phyloP scores from a whole-genome alignment of 2,113 vertebrate species.

The Agapornis roseicollis region DNA sequence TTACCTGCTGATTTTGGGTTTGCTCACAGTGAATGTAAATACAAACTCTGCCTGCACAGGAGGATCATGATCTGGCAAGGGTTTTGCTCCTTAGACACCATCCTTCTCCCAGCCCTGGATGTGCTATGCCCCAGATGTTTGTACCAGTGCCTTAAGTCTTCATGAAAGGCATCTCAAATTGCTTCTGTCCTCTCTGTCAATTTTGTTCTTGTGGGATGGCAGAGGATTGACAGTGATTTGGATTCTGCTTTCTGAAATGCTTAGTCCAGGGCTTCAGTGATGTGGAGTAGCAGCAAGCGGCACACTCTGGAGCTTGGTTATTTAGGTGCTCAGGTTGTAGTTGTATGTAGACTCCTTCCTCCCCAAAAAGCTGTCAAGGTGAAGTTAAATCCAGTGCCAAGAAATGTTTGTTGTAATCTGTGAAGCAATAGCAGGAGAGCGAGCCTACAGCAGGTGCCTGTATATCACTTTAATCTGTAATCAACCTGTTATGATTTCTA shows the following conservation, averaged over 20 bases:
- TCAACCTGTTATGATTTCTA: not conserved
- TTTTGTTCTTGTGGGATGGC: not conserved
- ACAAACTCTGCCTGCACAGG: not conserved
- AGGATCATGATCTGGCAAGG: not conserved
- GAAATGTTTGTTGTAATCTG: not conserved
- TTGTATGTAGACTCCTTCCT: not conserved
- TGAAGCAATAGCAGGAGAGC: not conserved
- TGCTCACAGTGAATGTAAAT: not conserved
- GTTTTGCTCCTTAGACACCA: not conserved
- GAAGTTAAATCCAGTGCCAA: not conserved
- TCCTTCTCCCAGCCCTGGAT: not conserved
- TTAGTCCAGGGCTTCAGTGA: not conserved
- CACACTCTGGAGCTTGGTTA: not conserved
- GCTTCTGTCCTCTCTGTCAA: not conserved
- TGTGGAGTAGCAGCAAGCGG: not conserved
- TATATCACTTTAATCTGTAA: not conserved
- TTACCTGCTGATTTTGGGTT: not conserved
- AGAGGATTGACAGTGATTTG: slow-evolving; percentile 3
- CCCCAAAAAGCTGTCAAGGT: not conserved
- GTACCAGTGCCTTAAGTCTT: not conserved
- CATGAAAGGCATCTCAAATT: not conserved
- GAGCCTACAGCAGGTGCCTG: not conserved
- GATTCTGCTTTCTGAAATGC: slow-evolving; percentile 11
- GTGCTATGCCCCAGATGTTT: not conserved
- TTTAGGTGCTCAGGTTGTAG: not conserved